Evolutionary conservation across 2,113 vertebrate genomes (phyloP), one percentile per base, ranked within the genome.

Genomic region (Lampris incognitus): DNA sequence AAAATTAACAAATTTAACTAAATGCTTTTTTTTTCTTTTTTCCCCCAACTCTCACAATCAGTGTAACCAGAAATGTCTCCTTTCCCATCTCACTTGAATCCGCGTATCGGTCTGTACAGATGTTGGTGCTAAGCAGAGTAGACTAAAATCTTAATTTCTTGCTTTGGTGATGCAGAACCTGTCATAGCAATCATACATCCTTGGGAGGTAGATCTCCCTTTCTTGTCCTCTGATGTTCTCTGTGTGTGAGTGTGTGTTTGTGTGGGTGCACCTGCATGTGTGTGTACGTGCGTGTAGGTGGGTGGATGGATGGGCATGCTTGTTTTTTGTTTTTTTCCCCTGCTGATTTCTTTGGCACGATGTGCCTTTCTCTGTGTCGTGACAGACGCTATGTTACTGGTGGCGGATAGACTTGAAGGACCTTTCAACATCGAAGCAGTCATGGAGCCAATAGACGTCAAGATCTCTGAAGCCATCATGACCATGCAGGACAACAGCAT

Each of bases 401-500:
- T 98, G 86, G 98, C 97, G 41, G 96, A 97, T 81, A 94, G 97
- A 88, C 94, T 99, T 88, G 94, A 96, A 84, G 97, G 98, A 69
- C 98, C 98, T 0, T 96, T 96, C 91, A 98, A 98, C 95, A 99
- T 99, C 6, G 97, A 99, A 91, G 93, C 94, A 0, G 96, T 98
- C 78, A 95, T 99, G 91, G 96, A 98, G 74, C 98, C 97, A 3
- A 96, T 99, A 38, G 98, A 99, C 76, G 92, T 97, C 88, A 99
- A 99, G 94, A 99, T 99, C 91, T 98, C 98, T 3, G 97, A 99
- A 74, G 97, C 98, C 87, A 99, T 99, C 85, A 97, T 97, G 96
- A 95, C 94, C 90, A 97, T 99, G 97, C 98, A 99, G 88, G 97
- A 97, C 62, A 99, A 98, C 95, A 99, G 96, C 92, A 94, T 97